Base-by-base conservation (phyloP, 2,113 vertebrate genomes). In the Phyllostomus discolor region DNA sequence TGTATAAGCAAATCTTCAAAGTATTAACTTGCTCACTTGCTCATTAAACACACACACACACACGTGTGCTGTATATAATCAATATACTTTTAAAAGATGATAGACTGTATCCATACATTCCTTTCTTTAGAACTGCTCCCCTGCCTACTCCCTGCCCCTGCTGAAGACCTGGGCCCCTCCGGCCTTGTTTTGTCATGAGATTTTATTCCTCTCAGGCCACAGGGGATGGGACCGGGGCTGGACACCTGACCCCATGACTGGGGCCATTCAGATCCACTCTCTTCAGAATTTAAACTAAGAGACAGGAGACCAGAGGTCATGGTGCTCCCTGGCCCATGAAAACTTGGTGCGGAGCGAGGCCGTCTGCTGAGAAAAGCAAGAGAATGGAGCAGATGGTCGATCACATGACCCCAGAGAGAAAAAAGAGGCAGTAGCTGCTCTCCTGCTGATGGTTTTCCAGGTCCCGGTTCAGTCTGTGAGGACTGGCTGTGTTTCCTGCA, bases 321-420 rank as follows among this genome's bases (percentile, higher is more conserved):
- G 75, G 50, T 86, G 86, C 86, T 97, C 94, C 67, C 73, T 98
- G 97, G 94, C 95, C 96, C 91, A 76, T 89, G 96, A 95, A 96
- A 96, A 94, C 79, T 91, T 94, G 86, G 86, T 96, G 73, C 69
- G n/a, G 86, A 94, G 82, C 93, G 66, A 91, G 82, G 94, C 88
- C 5, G 78, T 96, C 96, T 96, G 95, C 88, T 81, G 59, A 90
- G 93, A 79, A 95, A 90, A 97, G 91, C 93, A 70, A 81, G 83
- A 69, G 69, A 94, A 88, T 85, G 89, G 86, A 98, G 79, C 97
- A 98, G 97, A 98, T 97, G 97, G 97, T 76, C 35, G 86, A 97
- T 97, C 97, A 98, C 89, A 96, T 96, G 97, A 95, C 96, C 95
- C 94, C 52, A 91, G 91, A 91, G 91, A 96, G 88, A 83, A 88